Evolutionary conservation across 1,140 invertebrate genomes (phyloP).

Genomic region (Eupeodes corollae): DNA sequence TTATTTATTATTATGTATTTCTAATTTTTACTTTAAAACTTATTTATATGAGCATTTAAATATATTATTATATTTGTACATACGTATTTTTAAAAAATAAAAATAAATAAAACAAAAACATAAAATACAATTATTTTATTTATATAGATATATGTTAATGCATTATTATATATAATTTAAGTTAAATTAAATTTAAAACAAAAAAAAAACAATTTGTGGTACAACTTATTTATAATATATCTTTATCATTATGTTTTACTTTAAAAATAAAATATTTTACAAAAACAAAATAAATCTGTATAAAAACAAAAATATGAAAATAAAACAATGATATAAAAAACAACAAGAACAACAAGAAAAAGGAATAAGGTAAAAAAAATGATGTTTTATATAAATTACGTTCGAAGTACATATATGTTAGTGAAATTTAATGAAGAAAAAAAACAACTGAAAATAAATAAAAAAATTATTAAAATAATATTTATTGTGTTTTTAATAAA

Average conservation of each 20-base stretch:
- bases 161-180: too few relatives aligned
- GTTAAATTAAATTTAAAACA: too few relatives aligned
- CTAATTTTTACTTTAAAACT: not conserved
- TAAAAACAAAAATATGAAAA: not conserved
- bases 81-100: not conserved
- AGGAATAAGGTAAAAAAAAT: not conserved
- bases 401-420: conserved; percentile 4
- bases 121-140: not conserved
- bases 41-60: not conserved
- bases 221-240: too few relatives aligned
- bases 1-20: not conserved
- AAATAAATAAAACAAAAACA: too few relatives aligned
- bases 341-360: not conserved
- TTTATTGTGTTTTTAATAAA: too few relatives aligned
- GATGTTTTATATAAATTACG: conserved; percentile 1
- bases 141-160: not conserved
- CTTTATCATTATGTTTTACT: not conserved
- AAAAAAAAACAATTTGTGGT: too few relatives aligned
- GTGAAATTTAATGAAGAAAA: conserved; percentile 1
- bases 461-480: too few relatives aligned
- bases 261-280: not conserved
- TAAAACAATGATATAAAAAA: not conserved
- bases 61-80: not conserved
- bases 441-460: too few relatives aligned
- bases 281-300: not conserved